These are phyloP conservation scores for Lepidotrigona ventralis DNA, from an alignment of 1,140 invertebrate species.

Conservation along the genomic window DNA sequence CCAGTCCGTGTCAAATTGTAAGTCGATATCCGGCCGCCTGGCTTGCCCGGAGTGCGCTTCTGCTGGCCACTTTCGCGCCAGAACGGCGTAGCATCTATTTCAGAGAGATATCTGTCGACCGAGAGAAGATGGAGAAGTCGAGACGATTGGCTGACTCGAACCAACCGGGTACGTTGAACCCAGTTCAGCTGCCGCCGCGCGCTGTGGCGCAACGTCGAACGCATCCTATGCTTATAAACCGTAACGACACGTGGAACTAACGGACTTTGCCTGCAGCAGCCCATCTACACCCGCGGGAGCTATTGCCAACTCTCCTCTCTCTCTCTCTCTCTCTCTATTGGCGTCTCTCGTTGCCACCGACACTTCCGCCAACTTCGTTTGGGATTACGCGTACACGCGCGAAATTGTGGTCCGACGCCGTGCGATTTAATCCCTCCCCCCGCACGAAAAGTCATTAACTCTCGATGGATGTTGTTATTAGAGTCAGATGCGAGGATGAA, in stretches of 20 bases:
- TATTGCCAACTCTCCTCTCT: not conserved
- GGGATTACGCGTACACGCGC: slow-evolving; percentile 42
- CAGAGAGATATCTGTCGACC: slow-evolving; percentile 64
- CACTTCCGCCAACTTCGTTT: slow-evolving; percentile 40
- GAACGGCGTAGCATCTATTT: slow-evolving; percentile 42
- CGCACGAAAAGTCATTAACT: slow-evolving; percentile 34
- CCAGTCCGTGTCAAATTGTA: slow-evolving; percentile 68
- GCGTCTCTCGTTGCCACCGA: not conserved
- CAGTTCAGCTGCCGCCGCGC: slow-evolving; percentile 38
- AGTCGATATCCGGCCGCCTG: slow-evolving; percentile 66
- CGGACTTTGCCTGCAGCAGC: slow-evolving; percentile 61
- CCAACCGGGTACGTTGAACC: slow-evolving; percentile 70
- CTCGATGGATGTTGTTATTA: slow-evolving; percentile 34
- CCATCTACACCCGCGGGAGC: slow-evolving; percentile 56
- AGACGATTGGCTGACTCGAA: slow-evolving; percentile 58
- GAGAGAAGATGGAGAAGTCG: slow-evolving; percentile 60
- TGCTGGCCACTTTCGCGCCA: not conserved
- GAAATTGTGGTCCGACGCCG: slow-evolving; percentile 19
- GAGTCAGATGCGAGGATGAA: slow-evolving; percentile 13
- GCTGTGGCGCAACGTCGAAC: slow-evolving; percentile 64
- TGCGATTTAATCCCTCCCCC: slow-evolving; percentile 3
- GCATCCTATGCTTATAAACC: slow-evolving; percentile 77
- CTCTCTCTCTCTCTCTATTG: not conserved
- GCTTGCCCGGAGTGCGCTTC: not conserved
- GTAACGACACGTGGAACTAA: slow-evolving; percentile 78